Conservation (phyloP, 2,113 vertebrate genomes). For the Cinclus mexicanus region DNA sequence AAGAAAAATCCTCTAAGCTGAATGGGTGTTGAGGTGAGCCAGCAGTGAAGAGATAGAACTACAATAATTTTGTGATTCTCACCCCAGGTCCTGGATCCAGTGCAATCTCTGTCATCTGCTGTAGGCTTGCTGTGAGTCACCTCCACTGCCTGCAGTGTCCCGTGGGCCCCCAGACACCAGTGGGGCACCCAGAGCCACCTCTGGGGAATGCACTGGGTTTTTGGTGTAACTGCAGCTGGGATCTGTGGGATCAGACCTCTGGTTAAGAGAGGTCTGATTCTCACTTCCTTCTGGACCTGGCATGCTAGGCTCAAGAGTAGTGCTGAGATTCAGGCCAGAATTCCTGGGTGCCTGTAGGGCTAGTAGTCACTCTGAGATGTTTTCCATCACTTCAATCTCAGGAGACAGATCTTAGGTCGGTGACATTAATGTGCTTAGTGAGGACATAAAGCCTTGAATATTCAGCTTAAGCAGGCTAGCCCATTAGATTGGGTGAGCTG, state of each 20-base stretch:
- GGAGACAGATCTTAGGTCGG: not conserved
- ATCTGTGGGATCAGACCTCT: accelerated
- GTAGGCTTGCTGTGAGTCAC: not conserved
- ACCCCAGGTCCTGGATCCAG: not conserved
- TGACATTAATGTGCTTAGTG: not conserved
- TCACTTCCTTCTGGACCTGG: not conserved
- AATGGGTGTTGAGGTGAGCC: not conserved
- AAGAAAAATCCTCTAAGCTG: not conserved
- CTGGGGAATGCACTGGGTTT: accelerated
- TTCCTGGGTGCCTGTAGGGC: not conserved
- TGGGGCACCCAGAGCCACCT: not conserved
- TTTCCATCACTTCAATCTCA: not conserved
- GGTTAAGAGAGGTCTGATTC: not conserved
- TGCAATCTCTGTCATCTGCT: not conserved
- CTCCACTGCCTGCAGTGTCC: not conserved
- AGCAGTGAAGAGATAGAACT: not conserved
- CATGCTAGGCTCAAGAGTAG: accelerated
- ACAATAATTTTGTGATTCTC: not conserved
- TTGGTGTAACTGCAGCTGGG: not conserved
- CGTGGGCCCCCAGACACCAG: accelerated
- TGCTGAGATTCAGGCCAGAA: not conserved
- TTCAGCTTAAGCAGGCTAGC: not conserved
- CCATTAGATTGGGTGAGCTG: not conserved
- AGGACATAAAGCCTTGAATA: not conserved
- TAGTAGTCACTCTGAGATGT: not conserved